Evolutionary conservation across 2,113 vertebrate species (phyloP), one percentile per base, ranked within the genome.

Genomic region (Orthonyx spaldingii): DNA sequence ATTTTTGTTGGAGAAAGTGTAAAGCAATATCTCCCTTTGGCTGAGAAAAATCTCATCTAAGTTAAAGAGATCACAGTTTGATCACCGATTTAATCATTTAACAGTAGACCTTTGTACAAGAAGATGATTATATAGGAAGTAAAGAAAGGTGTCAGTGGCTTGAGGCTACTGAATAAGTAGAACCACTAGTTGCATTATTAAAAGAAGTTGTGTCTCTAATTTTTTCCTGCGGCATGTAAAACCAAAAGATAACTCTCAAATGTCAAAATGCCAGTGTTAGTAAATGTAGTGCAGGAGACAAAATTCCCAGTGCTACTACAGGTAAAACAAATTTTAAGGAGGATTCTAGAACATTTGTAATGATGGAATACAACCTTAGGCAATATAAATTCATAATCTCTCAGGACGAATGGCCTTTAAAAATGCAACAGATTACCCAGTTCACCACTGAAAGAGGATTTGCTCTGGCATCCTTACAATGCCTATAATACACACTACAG

Each of bases 291-390:
- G 90, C 92, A 91, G 94, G 90, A 97, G 94, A 94, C 76, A 89
- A 97, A 98, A 98, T 95, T 98, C 97, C 97, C 97, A 97, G 56
- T 59, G 97, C 92, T 91, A 85, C 89, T 94, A 85, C 95, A 97
- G 95, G 95, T 98, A 98, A 98, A 98, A 96, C 96, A 97, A 97
- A 97, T 98, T 98, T 98, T 97, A 97, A 84, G 42, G 92, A 97
- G 93, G 84, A 95, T 95, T 97, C 96, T 85, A 95, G 94, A 94
- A 96, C 94, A 97, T 98, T 97, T 96, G 96, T 97, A 98, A 97
- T 97, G 97, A 97, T 97, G 95, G 97, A 98, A 97, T 97, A 97
- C 79, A 94, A 98, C 97, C 97, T 79, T 91, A 97, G 97, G 98
- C 97, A 89, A 96, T 96, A 96, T 96, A 97, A 98, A 97, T 97